These are phyloP conservation scores for Actinemys pallida DNA, from an alignment of 2,113 vertebrate genomes.

Conservation along the genomic window DNA sequence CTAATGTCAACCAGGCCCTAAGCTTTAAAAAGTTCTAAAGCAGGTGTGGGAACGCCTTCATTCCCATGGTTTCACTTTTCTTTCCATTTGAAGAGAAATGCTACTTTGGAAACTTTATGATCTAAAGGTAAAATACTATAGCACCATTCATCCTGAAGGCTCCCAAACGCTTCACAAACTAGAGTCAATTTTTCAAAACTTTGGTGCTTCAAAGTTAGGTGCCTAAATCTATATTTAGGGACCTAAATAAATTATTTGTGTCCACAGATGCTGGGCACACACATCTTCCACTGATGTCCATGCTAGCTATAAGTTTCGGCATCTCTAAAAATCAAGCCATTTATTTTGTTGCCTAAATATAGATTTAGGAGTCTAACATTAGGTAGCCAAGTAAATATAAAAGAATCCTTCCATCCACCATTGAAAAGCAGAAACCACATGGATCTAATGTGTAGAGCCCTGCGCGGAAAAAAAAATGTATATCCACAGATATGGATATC, in stretches of 20 bases:
- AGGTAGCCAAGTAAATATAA: background rate
- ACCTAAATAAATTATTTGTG: background rate
- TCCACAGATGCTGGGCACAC: background rate
- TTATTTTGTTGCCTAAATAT: background rate
- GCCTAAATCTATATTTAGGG: conserved; percentile 4
- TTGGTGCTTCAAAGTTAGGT: background rate
- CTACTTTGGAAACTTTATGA: background rate
- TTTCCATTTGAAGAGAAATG: background rate
- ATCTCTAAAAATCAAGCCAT: background rate
- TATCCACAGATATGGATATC: no score
- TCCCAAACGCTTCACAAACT: background rate
- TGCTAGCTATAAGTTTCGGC: background rate
- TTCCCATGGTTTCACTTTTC: background rate
- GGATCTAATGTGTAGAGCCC: background rate
- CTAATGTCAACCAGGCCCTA: background rate
- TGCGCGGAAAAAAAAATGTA: no score
- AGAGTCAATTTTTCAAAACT: background rate
- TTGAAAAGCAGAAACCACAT: background rate
- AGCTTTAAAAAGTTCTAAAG: background rate
- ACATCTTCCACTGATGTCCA: background rate
- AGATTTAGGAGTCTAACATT: background rate
- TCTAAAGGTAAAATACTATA: background rate
- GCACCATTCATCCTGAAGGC: background rate
- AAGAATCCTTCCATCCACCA: background rate
- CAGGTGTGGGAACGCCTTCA: background rate